A percentile compares a stretch with the other conserved stretches of the same genome.
phyloP scores from a whole-genome alignment of 2,797 vertebrate species.

The Acanthurus lineatus region DNA sequence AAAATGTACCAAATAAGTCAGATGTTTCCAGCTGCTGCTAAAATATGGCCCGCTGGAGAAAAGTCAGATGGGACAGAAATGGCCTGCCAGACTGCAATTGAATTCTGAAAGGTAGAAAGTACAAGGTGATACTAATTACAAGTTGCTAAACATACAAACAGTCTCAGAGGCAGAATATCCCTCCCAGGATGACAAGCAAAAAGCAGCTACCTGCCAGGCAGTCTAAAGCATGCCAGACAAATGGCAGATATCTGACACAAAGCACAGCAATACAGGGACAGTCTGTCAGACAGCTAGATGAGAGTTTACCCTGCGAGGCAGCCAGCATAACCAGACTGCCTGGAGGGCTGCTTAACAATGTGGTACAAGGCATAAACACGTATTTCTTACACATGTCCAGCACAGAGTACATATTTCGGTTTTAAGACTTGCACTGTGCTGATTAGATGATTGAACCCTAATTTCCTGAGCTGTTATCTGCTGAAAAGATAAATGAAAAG shows the following conservation, averaged over 20 bases:
- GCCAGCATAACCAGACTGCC: conserved; percentile 46
- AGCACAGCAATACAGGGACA: conserved; percentile 63
- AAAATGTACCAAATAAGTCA: background rate
- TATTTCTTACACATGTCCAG: conserved; percentile 32
- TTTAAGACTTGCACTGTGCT: background rate
- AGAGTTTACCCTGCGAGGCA: conserved; percentile 54
- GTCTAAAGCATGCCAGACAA: conserved; percentile 66
- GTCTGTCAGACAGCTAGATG: conserved; percentile 60
- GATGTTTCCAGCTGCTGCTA: conserved; percentile 14
- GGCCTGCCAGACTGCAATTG: conserved; percentile 47
- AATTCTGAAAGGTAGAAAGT: conserved; percentile 57
- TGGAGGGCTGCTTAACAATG: conserved; percentile 42
- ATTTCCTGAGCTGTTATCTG: conserved; percentile 2
- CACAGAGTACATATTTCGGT: conserved; percentile 13
- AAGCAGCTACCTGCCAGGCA: conserved; percentile 61
- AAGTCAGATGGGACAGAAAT: conserved; percentile 32
- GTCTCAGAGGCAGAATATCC: conserved; percentile 53
- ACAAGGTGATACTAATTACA: conserved; percentile 71
- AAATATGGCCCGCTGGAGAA: conserved; percentile 22
- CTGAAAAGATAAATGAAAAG: background rate
- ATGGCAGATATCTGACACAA: conserved; percentile 68
- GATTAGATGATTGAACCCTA: conserved; percentile 7
- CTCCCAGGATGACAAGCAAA: conserved; percentile 56
- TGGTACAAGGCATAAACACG: conserved; percentile 20
- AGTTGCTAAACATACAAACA: conserved; percentile 67